Base-by-base conservation (phyloP, 1,140 invertebrate genomes). In the Brachionus asplanchnoidis region DNA sequence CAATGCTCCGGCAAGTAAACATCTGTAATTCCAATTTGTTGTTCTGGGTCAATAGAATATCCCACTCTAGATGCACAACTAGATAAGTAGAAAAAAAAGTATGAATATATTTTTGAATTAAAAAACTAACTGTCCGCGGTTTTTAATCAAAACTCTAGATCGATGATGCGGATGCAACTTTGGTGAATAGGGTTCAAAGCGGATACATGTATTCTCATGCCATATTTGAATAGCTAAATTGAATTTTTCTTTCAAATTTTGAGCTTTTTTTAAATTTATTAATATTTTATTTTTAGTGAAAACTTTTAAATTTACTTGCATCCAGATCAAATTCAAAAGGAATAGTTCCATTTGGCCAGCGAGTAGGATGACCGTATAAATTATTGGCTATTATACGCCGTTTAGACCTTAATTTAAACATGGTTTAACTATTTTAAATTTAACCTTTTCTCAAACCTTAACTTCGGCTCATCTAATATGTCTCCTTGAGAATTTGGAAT, bases 11-110 rank as follows among this genome's bases (percentile, higher is more conserved):
- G 85, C 12, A 85, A 68, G 40, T 85, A 83, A 17, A 85, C 65
- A 53, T 53, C 46, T n/a, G 79, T 36, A 26, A 79, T 82, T 60
- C 79, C 53, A 9, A 65, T 53, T 60, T 65, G 2, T 40, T 60
- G 53, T n/a, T 42, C 17, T 12, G 50, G 50, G 17, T 82, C 79
- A 3, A 60, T 20, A 5, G 42, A 40, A 36, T 79, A 83, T 14
- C 85, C 66, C 23, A 85, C 85, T 60, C 46, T 36, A 17, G 85
- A 36, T 40, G 77, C 80, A 83, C 85, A 85, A 20, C 85, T 85
- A 42, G 17, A 42, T 46, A 5, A 36, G 32, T 7, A 36, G 32
- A 36, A 36, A 36, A 40, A 82, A 42, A 17, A 73, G 23, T 23
- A n/a, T 66, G 7, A 42, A 53, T 7, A 70, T 11, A 68, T 28